Conservation (phyloP, 2,113 vertebrate genomes). For the Oreochromis tanganicae region DNA sequence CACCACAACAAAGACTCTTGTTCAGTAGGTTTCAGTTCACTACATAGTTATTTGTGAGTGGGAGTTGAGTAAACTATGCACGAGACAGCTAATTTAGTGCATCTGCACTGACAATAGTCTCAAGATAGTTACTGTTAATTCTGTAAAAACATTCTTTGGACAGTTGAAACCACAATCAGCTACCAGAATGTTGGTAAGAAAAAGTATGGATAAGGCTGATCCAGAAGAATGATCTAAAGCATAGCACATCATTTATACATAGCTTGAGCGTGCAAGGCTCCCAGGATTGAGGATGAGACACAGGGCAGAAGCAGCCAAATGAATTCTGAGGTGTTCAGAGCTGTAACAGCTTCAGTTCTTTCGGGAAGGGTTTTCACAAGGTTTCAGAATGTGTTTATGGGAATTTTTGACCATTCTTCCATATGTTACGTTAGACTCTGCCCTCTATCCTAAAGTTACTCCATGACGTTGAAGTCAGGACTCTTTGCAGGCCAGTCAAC, state of each 20-base stretch:
- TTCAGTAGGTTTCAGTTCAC: not conserved
- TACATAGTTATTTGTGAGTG: not conserved
- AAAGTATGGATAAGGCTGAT: not conserved
- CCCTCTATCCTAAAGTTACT: not conserved
- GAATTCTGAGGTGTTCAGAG: not conserved
- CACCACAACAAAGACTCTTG: fast-evolving
- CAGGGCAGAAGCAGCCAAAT: not conserved
- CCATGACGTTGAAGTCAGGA: not conserved
- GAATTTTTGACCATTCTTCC: not conserved
- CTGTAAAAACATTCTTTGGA: not conserved
- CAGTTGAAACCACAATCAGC: not conserved
- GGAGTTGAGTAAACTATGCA: not conserved
- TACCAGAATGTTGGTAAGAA: not conserved
- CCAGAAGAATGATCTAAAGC: not conserved
- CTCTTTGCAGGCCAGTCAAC: not conserved
- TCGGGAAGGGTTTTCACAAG: not conserved
- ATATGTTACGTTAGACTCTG: not conserved
- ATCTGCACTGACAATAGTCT: not conserved
- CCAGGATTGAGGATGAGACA: not conserved
- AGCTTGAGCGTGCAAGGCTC: not conserved
- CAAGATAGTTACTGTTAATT: not conserved
- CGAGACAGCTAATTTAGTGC: not conserved
- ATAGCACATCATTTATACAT: not conserved
- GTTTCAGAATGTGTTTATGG: not conserved
- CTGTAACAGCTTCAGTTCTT: not conserved